Evolutionary conservation across 1,140 invertebrate species (phyloP), one percentile per base, ranked within the genome.

Genomic region (Spodoptera litura): DNA sequence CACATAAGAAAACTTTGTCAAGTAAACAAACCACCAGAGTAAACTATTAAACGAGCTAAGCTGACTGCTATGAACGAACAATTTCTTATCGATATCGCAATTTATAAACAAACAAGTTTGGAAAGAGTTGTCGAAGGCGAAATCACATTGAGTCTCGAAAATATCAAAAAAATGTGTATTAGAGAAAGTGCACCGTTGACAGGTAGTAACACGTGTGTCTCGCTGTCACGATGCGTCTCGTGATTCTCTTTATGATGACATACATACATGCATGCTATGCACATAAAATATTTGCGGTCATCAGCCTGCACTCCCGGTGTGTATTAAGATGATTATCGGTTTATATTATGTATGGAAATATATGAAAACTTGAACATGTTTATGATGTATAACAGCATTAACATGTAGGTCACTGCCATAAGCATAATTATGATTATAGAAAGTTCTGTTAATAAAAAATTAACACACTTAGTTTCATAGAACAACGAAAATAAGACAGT

Each of bases 161-260:
- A 72, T 51, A 68, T 77, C 44, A 58, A 78, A 81, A 81, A 75
- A 70, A 49, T 35, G 75, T 38, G 35, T 58, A 78, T 59, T n/a
- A 56, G 85, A 87, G 85, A 85, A 87, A 87, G 85, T 85, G 52
- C 62, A 72, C 71, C 72, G 72, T 79, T 84, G 83, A 77, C 81
- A 81, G 38, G 0, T 6, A 6, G 79, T 55, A 70, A 79, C 78
- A 80, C 74, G 80, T 78, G 79, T 78, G 78, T 38, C 44, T 51
- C 11, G 58, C 25, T 62, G 72, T 73, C 73, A 64, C 51, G 73
- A 75, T 71, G 75, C 52, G 35, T 78, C 76, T 78, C 27, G 55
- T 38, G 76, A 44, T 74, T 35, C 75, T 61, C 62, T 72, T 64
- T 59, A 49, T 59, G 25, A 75, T 75, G 79, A 77, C 80, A 78